phyloP scores from a whole-genome alignment of 2,888 invertebrate genomes.

The Eristalis tenax region DNA sequence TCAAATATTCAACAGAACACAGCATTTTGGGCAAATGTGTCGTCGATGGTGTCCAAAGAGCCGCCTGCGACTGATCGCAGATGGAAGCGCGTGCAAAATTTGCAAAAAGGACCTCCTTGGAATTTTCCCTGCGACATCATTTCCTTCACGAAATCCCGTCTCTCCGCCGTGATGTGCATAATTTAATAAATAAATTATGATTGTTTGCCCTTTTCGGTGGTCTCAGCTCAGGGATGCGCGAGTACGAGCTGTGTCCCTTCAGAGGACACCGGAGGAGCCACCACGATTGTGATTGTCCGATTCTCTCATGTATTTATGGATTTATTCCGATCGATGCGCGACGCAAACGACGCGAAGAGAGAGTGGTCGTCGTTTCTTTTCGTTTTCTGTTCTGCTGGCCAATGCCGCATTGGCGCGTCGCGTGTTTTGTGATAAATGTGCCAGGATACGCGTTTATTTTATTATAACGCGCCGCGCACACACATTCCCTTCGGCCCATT shows the following conservation, averaged over 20 bases:
- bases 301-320: slow-evolving; percentile 74
- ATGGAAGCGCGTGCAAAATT: slow-evolving; percentile 55
- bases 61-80: slow-evolving; percentile 76
- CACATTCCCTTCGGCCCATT: slow-evolving; percentile 65
- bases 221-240: background rate
- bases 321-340: slow-evolving; percentile 69
- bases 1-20: slow-evolving; percentile 70
- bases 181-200: slow-evolving; percentile 74
- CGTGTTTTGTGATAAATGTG: slow-evolving; percentile 80
- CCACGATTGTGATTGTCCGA: slow-evolving; percentile 43
- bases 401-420: slow-evolving; percentile 30
- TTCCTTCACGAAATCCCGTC: slow-evolving; percentile 31
- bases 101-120: slow-evolving; percentile 70
- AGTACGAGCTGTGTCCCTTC: slow-evolving; percentile 25
- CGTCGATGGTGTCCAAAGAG: slow-evolving; percentile 79
- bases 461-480: slow-evolving; percentile 77
- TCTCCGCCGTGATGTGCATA: slow-evolving; percentile 73
- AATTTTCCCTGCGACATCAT: slow-evolving; percentile 42
- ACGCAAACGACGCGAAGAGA: background rate
- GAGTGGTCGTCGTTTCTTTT: background rate
- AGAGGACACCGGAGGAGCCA: slow-evolving; percentile 1
- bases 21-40: slow-evolving; percentile 68
- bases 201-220: slow-evolving; percentile 62
- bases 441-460: slow-evolving; percentile 81
- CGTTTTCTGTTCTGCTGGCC: background rate